Percentiles rank a stretch among this genome's conserved stretches.
Evolutionary conservation across 2,797 vertebrate genomes (phyloP).

Genomic region (Dromococcyx pavoninus): DNA sequence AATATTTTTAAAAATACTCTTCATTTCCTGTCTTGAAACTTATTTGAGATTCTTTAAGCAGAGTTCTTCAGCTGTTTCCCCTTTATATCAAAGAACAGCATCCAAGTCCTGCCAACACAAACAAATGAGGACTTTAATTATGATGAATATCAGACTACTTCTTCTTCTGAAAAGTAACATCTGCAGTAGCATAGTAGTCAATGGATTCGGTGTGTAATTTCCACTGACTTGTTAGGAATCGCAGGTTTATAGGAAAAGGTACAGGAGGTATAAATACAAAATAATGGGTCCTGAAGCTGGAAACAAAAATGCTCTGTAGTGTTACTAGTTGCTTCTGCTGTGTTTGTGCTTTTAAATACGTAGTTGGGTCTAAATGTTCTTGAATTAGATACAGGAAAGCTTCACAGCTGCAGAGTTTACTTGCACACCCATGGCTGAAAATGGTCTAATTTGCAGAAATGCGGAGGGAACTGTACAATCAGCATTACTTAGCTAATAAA

Average conservation of each 20-base stretch:
- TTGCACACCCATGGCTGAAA: not conserved
- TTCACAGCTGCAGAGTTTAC: not conserved
- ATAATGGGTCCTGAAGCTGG: not conserved
- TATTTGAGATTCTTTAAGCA: not conserved
- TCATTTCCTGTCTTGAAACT: not conserved
- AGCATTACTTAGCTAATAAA: not conserved
- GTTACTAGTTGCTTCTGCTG: not conserved
- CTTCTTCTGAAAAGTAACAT: slow-evolving; percentile 1
- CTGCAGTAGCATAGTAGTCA: not conserved
- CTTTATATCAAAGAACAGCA: not conserved
- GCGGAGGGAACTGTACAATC: not conserved
- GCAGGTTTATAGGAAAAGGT: not conserved
- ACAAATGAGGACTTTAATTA: slow-evolving; percentile 11
- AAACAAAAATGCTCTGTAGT: not conserved
- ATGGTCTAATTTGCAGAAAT: not conserved
- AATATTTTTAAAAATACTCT: not conserved
- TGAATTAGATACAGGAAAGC: not conserved
- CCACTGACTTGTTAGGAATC: not conserved
- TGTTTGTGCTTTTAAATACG: not conserved
- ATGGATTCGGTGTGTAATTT: not conserved
- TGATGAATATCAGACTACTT: not conserved
- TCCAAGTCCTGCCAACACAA: not conserved
- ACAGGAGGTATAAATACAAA: not conserved
- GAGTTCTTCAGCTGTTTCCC: slow-evolving; percentile 1
- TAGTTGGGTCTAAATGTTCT: not conserved